These are phyloP conservation scores for Nyleta sp. DNA, from an alignment of 2,888 invertebrate species.

Conservation along the genomic window DNA sequence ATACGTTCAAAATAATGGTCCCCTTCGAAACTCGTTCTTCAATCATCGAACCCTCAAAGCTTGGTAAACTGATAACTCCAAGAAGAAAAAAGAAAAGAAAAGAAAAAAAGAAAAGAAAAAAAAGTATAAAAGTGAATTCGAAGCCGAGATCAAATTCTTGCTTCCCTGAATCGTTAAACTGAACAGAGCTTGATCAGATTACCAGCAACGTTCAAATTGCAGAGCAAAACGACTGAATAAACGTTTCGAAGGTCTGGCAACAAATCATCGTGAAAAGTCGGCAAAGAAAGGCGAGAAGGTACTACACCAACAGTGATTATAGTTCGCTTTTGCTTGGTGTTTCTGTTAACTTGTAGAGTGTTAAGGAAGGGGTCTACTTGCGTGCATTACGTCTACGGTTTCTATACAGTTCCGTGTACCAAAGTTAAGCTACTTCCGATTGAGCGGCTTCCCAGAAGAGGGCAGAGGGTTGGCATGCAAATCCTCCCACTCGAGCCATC, in stretches of 20 bases:
- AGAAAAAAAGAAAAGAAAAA: neutral
- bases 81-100: neutral
- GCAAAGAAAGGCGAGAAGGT: slow-evolving; percentile 6
- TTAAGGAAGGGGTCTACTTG: slow-evolving; percentile 18
- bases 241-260: neutral
- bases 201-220: too few relatives aligned
- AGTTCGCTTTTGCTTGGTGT: slow-evolving; percentile 42
- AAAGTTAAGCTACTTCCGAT: slow-evolving; percentile 21
- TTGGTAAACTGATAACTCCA: neutral
- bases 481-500: slow-evolving; percentile 22
- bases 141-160: too few relatives aligned
- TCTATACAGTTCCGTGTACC: slow-evolving; percentile 6
- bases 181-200: too few relatives aligned
- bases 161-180: too few relatives aligned
- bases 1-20: neutral
- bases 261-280: neutral
- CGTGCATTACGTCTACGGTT: slow-evolving; percentile 32
- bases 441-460: neutral
- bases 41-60: neutral
- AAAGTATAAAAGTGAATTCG: neutral
- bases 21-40: slow-evolving; percentile 11
- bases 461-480: slow-evolving; percentile 15
- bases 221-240: too few relatives aligned
- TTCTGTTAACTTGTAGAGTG: neutral
- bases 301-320: slow-evolving; percentile 45